phyloP scores from a whole-genome alignment of 1,140 invertebrate genomes.

The Babylonia areolata region DNA sequence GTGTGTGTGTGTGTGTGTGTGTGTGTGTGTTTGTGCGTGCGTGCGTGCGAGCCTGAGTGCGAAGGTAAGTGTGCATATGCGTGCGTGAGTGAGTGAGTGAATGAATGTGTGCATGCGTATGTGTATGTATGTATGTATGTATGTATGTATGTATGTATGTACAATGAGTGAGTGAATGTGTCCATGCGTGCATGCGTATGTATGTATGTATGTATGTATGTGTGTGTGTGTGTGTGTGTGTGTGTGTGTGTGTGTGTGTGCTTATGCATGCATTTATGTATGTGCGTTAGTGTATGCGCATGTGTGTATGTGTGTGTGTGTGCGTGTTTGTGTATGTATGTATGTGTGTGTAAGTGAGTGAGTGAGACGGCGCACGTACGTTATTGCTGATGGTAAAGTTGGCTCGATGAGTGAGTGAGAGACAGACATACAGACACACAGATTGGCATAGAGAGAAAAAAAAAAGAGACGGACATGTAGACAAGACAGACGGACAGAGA shows the following conservation, averaged over 20 bases:
- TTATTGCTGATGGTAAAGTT: too few species aligned
- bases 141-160: not conserved
- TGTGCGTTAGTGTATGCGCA: not conserved
- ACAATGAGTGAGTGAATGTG: not conserved
- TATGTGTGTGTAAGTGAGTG: too few species aligned
- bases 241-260: constrained; percentile 11
- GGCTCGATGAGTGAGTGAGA: not conserved
- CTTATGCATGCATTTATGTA: not conserved
- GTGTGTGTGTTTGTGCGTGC: not conserved
- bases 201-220: not conserved
- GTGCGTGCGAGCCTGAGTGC: too few species aligned
- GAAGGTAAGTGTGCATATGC: not conserved
- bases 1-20: too few species aligned
- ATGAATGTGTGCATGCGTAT: not conserved
- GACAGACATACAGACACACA: too few species aligned
- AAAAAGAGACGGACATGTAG: too few species aligned
- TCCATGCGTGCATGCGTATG: not conserved
- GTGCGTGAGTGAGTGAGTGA: not conserved
- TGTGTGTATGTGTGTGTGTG: not conserved
- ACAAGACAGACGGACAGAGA: too few species aligned
- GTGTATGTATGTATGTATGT: not conserved
- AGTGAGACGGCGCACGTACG: too few species aligned
- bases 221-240: constrained; percentile 10
- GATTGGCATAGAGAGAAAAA: too few species aligned
- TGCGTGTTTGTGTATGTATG: not conserved